Conservation (phyloP, 2,888 invertebrate genomes). For the Cantharis nigra region DNA sequence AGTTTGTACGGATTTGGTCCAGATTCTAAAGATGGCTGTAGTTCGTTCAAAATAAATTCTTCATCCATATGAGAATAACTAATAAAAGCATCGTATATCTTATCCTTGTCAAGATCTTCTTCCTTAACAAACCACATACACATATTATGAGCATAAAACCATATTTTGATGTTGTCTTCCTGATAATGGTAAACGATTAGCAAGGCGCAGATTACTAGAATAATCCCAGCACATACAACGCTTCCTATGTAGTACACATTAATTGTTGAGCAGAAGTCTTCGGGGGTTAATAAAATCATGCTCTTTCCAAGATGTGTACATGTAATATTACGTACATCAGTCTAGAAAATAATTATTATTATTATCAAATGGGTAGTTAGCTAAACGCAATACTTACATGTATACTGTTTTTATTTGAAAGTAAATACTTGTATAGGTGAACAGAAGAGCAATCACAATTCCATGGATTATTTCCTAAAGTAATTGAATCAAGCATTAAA, state of each 20-base stretch:
- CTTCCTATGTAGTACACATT: constrained; percentile 20
- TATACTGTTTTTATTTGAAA: not conserved
- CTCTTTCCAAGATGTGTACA: not conserved
- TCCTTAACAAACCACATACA: constrained; percentile 69
- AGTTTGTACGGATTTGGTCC: constrained; percentile 67
- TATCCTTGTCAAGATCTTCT: constrained; percentile 69
- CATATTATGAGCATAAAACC: constrained; percentile 65
- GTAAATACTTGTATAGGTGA: not conserved
- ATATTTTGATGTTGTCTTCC: constrained; percentile 68
- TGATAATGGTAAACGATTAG: constrained; percentile 59
- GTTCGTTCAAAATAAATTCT: not conserved
- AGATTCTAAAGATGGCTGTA: constrained; percentile 59
- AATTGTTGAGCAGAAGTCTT: not conserved
- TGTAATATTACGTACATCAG: not conserved
- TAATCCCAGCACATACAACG: not conserved
- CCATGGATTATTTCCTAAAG: constrained; percentile 63
- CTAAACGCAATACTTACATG: not conserved
- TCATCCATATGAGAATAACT: constrained; percentile 58
- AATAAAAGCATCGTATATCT: constrained; percentile 76
- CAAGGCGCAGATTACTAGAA: constrained; percentile 49
- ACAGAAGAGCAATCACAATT: constrained; percentile 60
- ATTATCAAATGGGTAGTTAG: not conserved
- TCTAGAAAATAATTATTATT: not conserved
- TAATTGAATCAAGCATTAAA: constrained; percentile 47
- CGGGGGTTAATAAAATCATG: not conserved